Base-by-base conservation (phyloP, 2,113 vertebrate species). In the Tauraco erythrolophus region DNA sequence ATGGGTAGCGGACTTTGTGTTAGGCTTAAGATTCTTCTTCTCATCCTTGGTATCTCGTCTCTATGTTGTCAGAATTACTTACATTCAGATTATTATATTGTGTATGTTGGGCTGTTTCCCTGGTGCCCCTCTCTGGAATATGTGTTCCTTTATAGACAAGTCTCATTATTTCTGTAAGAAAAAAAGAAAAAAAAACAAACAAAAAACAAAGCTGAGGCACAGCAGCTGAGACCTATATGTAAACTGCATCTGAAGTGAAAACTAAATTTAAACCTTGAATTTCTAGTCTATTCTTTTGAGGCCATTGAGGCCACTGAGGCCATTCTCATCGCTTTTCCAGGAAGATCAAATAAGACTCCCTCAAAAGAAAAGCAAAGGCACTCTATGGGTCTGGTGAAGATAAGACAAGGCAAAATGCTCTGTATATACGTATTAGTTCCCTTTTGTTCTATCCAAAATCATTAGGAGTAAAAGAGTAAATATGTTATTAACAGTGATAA, bases 281-380 rank as follows among this genome's bases (percentile, higher is more conserved):
- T 61, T 92, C 23, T 27, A 23, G 5, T 62, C 25, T 45, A 17
- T 41, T 74, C 12, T 66, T 86, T 58, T 82, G 58, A 74, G 60
- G 24, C 18, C 31, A 8, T 1, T 31, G 35, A 21, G 25, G 46
- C 35, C 18, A 51, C 8, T 61, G 54, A 46, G 0, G 0, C 9
- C 13, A 14, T 68, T 56, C 30, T 69, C n/a, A 4, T 21, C 69
- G 30, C n/a, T 80, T 66, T 19, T 68, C 5, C 33, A 43, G 30
- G 13, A 50, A 51, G 43, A 80, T 64, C 61, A 91, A 84, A 23
- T 61, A 88, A 53, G 4, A 56, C 22, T 51, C 15, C 19, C 48
- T 83, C 57, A 43, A 69, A 91, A 80, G 41, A 48, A 91, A 84
- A 83, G 30, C 30, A 77, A 83, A 78, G 18, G 8, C 7, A 14